These are phyloP conservation scores for Diplolepis rosae DNA, from an alignment of 2,888 invertebrate species.

Conservation along the genomic window DNA sequence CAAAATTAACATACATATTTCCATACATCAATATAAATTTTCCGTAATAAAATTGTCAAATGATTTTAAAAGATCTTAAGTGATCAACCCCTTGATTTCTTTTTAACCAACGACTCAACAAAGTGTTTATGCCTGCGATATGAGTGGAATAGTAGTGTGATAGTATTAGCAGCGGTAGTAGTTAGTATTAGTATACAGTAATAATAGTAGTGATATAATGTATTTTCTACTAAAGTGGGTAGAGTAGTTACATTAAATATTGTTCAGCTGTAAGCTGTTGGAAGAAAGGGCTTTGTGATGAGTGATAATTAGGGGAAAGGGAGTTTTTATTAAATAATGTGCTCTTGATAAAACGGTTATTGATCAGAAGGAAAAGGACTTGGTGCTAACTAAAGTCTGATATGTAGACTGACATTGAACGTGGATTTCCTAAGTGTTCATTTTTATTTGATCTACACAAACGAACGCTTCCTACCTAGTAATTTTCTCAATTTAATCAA, in stretches of 20 bases:
- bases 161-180: constrained; percentile 14
- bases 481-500: constrained; percentile 39
- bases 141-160: constrained; percentile 10
- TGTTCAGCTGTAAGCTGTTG: constrained; percentile 15
- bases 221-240: constrained; percentile 15
- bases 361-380: background rate
- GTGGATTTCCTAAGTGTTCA: constrained; percentile 49
- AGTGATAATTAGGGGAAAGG: background rate
- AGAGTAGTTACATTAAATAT: constrained; percentile 21
- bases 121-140: constrained; percentile 13
- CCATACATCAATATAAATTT: background rate
- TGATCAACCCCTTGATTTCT: background rate
- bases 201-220: constrained; percentile 30
- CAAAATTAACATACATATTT: background rate
- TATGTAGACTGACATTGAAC: constrained; percentile 64
- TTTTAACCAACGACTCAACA: constrained; percentile 6
- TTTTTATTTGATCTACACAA: constrained; percentile 39
- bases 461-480: constrained; percentile 1
- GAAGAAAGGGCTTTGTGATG: background rate
- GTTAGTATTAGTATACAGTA: constrained; percentile 12
- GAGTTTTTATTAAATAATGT: background rate
- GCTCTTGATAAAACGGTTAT: constrained; percentile 3
- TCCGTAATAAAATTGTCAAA: background rate
- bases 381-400: constrained; percentile 53
- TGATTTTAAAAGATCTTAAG: background rate